Percentiles rank a stretch among this genome's conserved stretches.
Evolutionary conservation across 2,797 vertebrate genomes (phyloP).

Genomic region (Lepus oiostolus): DNA sequence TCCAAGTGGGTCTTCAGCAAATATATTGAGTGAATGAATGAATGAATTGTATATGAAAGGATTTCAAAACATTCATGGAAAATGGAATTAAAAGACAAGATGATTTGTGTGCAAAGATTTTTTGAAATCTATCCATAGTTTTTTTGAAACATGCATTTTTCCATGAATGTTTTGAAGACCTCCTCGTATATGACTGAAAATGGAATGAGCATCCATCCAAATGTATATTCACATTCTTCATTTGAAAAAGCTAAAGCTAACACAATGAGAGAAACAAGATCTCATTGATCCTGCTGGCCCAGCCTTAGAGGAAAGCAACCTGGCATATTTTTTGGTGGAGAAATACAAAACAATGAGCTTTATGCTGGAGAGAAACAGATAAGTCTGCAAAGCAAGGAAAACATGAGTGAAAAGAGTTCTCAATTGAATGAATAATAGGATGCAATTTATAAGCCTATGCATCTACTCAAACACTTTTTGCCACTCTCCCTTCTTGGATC

Average conservation of each 20-base stretch:
- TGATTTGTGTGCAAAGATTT: too few species aligned
- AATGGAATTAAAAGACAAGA: not conserved
- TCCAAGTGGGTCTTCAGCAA: not conserved
- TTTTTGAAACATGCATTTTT: too few species aligned
- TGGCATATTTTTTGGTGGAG: not conserved
- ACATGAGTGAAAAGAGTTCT: not conserved
- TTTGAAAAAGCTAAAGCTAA: constrained; percentile 11
- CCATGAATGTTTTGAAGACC: too few species aligned
- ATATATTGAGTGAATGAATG: not conserved
- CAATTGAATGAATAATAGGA: not conserved
- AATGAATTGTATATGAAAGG: not conserved
- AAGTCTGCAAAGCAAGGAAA: not conserved
- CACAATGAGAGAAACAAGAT: not conserved
- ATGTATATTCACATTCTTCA: not conserved
- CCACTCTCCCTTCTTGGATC: not conserved
- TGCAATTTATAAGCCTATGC: not conserved
- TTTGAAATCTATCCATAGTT: too few species aligned
- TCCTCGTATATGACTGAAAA: not conserved
- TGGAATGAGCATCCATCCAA: not conserved
- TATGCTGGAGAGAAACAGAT: not conserved
- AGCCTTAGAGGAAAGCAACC: not conserved
- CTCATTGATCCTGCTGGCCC: not conserved
- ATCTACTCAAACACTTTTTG: not conserved
- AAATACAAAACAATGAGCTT: not conserved
- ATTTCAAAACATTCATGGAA: not conserved